A percentile compares a stretch with the other conserved stretches of the same genome.
These are phyloP conservation scores for Listrodromus nycthemerus DNA, from an alignment of 2,888 invertebrate genomes.

Conservation along the genomic window DNA sequence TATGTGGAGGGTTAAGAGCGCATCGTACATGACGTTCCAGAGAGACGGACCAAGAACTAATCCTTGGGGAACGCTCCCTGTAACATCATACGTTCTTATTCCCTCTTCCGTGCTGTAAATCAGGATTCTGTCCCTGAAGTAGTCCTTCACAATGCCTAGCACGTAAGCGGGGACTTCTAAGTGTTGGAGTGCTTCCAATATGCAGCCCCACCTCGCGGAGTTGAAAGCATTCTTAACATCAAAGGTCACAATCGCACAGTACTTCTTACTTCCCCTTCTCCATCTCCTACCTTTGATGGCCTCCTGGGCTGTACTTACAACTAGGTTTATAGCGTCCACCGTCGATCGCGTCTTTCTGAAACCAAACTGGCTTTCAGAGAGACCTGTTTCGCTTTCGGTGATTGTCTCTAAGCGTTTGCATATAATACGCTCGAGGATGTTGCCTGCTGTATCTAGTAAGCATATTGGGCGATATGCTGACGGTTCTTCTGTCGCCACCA, in stretches of 20 bases:
- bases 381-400: constrained; percentile 13
- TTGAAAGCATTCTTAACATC: constrained; percentile 34
- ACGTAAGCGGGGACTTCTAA: too few relatives aligned
- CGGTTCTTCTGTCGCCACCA: constrained; percentile 45
- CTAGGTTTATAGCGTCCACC: too few relatives aligned
- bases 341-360: constrained; percentile 33
- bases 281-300: too few relatives aligned
- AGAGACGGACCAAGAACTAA: constrained; percentile 62
- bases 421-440: constrained; percentile 52
- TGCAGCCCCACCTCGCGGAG: too few relatives aligned
- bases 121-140: too few relatives aligned
- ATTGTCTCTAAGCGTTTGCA: constrained; percentile 33
- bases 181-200: too few relatives aligned
- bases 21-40: constrained; percentile 54
- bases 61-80: constrained; percentile 63
- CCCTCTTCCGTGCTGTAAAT: too few relatives aligned
- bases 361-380: constrained; percentile 49
- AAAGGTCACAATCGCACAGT: too few relatives aligned
- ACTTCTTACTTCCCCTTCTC: too few relatives aligned
- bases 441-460: constrained; percentile 59
- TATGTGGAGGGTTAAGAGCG: constrained; percentile 21
- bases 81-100: constrained; percentile 21
- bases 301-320: too few relatives aligned
- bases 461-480: constrained; percentile 53
- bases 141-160: too few relatives aligned